Evolutionary conservation across 2,113 vertebrate species (phyloP).

Genomic region (Nymphicus hollandicus): DNA sequence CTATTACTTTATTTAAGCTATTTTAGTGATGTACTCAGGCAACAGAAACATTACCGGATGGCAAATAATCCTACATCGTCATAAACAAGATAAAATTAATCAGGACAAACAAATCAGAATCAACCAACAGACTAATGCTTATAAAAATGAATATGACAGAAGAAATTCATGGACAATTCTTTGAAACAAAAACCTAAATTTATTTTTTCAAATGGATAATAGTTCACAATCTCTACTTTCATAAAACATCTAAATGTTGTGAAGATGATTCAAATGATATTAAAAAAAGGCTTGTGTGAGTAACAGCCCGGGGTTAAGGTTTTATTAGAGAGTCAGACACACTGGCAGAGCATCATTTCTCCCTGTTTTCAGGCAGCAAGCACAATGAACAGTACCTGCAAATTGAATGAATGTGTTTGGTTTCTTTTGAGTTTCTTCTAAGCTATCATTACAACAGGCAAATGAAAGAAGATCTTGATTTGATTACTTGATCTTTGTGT

Average conservation of each 20-base stretch:
- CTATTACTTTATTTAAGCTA: background rate
- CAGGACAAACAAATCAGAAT: background rate
- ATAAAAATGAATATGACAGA: background rate
- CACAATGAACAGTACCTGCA: background rate
- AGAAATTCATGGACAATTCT: background rate
- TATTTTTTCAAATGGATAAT: background rate
- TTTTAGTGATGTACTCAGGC: background rate
- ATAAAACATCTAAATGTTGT: background rate
- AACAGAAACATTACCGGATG: background rate
- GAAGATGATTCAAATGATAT: background rate
- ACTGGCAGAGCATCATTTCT: background rate
- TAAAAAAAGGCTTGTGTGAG: background rate
- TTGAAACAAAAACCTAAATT: background rate
- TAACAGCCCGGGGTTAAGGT: background rate
- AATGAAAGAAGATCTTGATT: background rate
- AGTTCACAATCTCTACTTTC: background rate
- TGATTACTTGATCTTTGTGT: background rate
- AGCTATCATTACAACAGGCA: background rate
- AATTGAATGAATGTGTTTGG: background rate
- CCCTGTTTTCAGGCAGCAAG: background rate
- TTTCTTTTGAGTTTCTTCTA: background rate
- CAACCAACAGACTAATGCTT: background rate
- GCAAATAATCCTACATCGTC: background rate
- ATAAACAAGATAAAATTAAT: background rate
- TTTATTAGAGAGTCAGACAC: background rate